Percentiles rank a stretch among this genome's conserved stretches.
phyloP scores from a whole-genome alignment of 2,888 invertebrate species.

The Punctoribates punctum region DNA sequence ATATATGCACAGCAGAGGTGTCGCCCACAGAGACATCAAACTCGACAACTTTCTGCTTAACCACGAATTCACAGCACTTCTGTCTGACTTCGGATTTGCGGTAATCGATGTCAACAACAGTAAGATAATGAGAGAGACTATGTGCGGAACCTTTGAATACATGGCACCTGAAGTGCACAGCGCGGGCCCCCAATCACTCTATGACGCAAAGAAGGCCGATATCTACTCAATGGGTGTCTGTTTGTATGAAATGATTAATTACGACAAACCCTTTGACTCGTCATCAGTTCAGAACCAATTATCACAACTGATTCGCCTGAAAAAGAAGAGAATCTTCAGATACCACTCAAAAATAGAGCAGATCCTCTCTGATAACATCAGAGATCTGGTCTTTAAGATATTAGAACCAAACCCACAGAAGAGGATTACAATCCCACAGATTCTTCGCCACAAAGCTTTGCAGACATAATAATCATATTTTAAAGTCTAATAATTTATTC shows the following conservation, averaged over 20 bases:
- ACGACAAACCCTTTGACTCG: slow-evolving; percentile 34
- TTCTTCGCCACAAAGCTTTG: not conserved
- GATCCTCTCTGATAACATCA: not conserved
- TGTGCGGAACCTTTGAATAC: slow-evolving; percentile 41
- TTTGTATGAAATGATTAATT: slow-evolving; percentile 43
- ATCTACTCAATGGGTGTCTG: slow-evolving; percentile 44
- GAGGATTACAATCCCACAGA: slow-evolving; percentile 8
- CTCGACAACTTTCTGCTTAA: slow-evolving; percentile 42
- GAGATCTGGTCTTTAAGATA: slow-evolving; percentile 39
- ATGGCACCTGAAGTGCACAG: slow-evolving; percentile 41
- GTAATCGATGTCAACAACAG: slow-evolving; percentile 30
- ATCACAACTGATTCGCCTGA: not conserved
- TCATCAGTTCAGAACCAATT: not conserved
- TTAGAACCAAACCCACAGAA: slow-evolving; percentile 37
- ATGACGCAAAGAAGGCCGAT: slow-evolving; percentile 41
- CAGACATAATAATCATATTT: no score
- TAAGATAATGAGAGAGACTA: slow-evolving; percentile 18
- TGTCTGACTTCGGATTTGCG: slow-evolving; percentile 43
- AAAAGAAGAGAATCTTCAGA: not conserved
- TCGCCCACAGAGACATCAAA: slow-evolving; percentile 42
- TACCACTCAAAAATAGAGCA: slow-evolving; percentile 3
- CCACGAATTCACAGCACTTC: slow-evolving; percentile 14
- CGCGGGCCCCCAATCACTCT: not conserved
- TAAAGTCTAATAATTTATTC: no score
- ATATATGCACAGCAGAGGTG: slow-evolving; percentile 37